Base-by-base conservation (phyloP, 2,113 vertebrate genomes). In the Eurystomus gularis region DNA sequence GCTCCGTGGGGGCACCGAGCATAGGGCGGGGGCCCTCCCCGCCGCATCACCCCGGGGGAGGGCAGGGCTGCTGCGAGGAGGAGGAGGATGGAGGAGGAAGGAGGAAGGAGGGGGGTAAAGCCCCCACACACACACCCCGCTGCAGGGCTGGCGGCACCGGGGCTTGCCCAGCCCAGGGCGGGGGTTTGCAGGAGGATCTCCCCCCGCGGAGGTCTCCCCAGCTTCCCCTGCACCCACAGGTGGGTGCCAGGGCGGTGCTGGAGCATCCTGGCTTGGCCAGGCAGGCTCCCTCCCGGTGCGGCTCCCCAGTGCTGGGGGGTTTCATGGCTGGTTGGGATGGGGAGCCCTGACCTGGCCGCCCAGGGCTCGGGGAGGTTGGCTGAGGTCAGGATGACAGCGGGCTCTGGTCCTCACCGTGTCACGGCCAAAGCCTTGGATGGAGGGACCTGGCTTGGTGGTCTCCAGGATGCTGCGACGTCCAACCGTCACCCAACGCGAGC, bases 11-110 rank as follows among this genome's bases (percentile, higher is more conserved):
- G 39, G 80, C 57, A 15, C 40, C 29, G 52, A 62, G 75, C 40
- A 3, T 26, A 55, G 73, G 73, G 90, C 57, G 66, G 76, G 91
- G 64, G 44, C 54, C 54, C 40, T 77, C 90, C 79, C 80, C 72
- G 25, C 91, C 75, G 86, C 94, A 86, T 95, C 95, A 62, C 80
- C 94, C 76, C 76, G 2, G 66, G 86, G 90, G 75, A 79, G 83
- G 82, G 95, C 92, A 92, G 89, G 92, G 90, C 93, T 93, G 85
- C 85, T 70, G 68, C 87, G 31, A 40, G 78, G 65, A 88, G 93
- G 35, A 86, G 93, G 68, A 70, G 68, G 46, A 70, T 39, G 66
- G 65, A 72, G 55, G 71, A 78, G 65, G 71, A 52, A 76, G 62
- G 76, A 15, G 65, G 82, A 76, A 77, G 87, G 77, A 79, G 92